Percentiles rank a stretch among this genome's conserved stretches.
Conservation (phyloP, 2,888 invertebrate species). For the Esperia sulphurella region DNA sequence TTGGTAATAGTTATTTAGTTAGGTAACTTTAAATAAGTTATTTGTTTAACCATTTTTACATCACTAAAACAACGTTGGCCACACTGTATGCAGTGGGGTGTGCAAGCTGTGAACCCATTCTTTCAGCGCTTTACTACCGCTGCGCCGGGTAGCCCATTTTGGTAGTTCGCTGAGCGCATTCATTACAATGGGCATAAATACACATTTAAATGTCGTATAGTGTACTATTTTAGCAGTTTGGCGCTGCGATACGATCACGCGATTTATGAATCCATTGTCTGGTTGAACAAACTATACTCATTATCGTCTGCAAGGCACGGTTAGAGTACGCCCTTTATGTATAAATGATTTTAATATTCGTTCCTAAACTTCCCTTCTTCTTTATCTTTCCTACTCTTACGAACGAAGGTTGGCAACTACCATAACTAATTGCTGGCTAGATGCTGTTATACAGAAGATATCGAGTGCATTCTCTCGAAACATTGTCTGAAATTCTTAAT, state of each 20-base stretch:
- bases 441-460: no score
- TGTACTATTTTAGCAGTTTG: conserved; percentile 58
- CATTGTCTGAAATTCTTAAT: no score
- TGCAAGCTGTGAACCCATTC: conserved; percentile 4
- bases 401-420: no score
- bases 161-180: conserved; percentile 37
- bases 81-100: no score
- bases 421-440: no score
- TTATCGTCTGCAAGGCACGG: conserved; percentile 36
- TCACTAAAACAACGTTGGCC: no score
- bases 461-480: no score
- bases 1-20: no score
- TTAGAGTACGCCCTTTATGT: conserved; percentile 12
- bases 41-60: no score
- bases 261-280: conserved; percentile 69
- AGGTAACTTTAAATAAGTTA: no score
- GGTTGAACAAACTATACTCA: conserved; percentile 50
- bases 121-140: conserved; percentile 1
- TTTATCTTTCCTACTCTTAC: no score
- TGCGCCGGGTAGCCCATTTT: conserved; percentile 31
- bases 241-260: conserved; percentile 54
- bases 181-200: conserved; percentile 60
- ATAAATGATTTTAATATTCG: conserved; percentile 34
- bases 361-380: conserved; percentile 15
- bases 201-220: conserved; percentile 52